These are phyloP conservation scores for Tricholaema leucomelas DNA, from an alignment of 2,113 vertebrate genomes.

Conservation along the genomic window DNA sequence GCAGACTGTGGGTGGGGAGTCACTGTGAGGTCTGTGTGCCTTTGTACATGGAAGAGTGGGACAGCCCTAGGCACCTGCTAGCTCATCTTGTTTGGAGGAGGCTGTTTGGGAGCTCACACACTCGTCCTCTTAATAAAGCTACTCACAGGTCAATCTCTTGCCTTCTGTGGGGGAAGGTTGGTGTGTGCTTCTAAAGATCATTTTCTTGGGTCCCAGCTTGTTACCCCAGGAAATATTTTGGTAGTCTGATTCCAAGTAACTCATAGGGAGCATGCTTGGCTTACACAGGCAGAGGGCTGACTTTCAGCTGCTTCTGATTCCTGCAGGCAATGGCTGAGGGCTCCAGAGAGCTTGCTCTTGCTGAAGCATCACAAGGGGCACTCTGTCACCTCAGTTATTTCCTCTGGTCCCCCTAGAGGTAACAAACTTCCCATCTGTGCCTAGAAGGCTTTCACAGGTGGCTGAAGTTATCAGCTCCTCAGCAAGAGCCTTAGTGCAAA, in stretches of 20 bases:
- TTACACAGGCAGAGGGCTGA: background rate
- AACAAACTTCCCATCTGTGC: background rate
- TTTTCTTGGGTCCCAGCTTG: background rate
- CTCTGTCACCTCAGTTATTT: background rate
- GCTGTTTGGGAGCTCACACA: background rate
- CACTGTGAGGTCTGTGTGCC: background rate
- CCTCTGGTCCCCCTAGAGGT: background rate
- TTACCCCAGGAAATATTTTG: background rate
- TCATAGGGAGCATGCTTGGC: background rate
- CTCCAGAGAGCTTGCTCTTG: background rate
- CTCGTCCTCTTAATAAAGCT: background rate
- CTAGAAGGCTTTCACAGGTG: background rate
- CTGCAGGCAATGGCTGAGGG: background rate
- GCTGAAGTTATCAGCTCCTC: background rate
- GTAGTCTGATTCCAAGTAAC: background rate
- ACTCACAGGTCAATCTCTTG: background rate
- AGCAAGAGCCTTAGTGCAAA: background rate
- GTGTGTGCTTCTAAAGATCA: background rate
- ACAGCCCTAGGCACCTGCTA: rapidly evolving
- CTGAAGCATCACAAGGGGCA: background rate
- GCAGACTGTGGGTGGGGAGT: background rate
- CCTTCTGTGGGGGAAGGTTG: background rate
- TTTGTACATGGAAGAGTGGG: background rate
- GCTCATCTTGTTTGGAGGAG: background rate
- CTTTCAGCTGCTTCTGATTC: background rate